Evolutionary conservation across 2,888 invertebrate species (phyloP).

Genomic region (Dorcus hopei): DNA sequence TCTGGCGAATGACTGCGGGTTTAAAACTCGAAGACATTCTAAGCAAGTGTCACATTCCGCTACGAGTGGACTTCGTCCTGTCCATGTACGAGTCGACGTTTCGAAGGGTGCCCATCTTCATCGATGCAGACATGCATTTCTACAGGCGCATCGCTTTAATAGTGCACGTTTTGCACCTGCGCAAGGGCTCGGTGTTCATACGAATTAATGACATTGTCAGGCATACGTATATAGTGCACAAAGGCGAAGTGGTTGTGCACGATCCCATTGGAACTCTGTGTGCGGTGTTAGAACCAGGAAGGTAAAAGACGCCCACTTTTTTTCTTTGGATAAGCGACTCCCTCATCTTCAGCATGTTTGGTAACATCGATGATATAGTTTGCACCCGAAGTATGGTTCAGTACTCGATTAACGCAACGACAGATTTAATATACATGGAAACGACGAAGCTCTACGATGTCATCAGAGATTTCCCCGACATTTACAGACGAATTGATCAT

Average conservation of each 20-base stretch:
- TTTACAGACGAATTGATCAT: constrained; percentile 13
- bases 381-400: constrained; percentile 13
- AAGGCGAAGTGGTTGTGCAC: constrained; percentile 24
- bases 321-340: neutral
- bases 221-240: constrained; percentile 28
- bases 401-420: neutral
- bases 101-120: constrained; percentile 24
- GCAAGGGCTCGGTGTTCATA: constrained; percentile 21
- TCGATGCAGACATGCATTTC: constrained; percentile 21
- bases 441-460: constrained; percentile 3
- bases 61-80: constrained; percentile 27
- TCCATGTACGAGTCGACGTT: constrained; percentile 27
- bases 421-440: constrained; percentile 6
- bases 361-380: constrained; percentile 10
- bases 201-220: constrained; percentile 29
- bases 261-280: constrained; percentile 25
- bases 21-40: constrained; percentile 24
- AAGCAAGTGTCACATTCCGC: constrained; percentile 23
- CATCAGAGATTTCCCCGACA: neutral
- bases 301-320: neutral
- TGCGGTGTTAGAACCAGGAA: constrained; percentile 21
- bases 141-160: constrained; percentile 23
- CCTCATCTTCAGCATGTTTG: constrained; percentile 9
- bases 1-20: constrained; percentile 32
- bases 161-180: constrained; percentile 23